Percentiles rank a stretch among this genome's conserved stretches.
phyloP scores from a whole-genome alignment of 37 sponge, comb jelly and placozoan species.

The Crambe crambe region DNA sequence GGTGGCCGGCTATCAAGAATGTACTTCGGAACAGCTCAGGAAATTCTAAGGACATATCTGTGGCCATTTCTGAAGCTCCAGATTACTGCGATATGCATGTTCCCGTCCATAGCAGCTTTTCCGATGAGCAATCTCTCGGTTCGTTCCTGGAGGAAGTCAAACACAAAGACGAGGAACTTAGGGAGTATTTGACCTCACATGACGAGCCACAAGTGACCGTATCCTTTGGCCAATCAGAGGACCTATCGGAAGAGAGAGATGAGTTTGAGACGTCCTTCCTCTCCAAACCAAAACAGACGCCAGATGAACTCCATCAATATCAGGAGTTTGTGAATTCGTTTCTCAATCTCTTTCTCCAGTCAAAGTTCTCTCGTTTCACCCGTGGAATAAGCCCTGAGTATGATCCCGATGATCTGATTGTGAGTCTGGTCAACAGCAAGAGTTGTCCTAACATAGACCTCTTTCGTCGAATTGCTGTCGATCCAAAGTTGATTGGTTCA shows the following conservation, averaged over 20 bases:
- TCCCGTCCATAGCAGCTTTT: neutral
- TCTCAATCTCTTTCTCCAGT: conserved; percentile 21
- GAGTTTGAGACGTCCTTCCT: neutral
- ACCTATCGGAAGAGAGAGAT: conserved; percentile 3
- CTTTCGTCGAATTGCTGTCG: conserved; percentile 23
- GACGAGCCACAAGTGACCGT: neutral
- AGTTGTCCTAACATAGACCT: conserved; percentile 9
- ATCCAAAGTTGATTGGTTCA: conserved; percentile 16
- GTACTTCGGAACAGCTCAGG: neutral
- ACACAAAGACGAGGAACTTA: neutral
- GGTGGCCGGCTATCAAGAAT: neutral
- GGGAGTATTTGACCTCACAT: neutral
- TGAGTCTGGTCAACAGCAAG: neutral
- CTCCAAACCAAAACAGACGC: neutral
- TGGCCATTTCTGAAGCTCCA: neutral
- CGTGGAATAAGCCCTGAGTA: neutral
- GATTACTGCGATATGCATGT: neutral
- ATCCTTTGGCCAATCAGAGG: neutral
- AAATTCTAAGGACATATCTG: neutral
- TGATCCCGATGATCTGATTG: conserved; percentile 7
- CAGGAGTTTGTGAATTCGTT: conserved; percentile 35
- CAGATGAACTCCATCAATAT: conserved; percentile 7
- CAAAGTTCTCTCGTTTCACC: neutral
- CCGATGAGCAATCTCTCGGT: neutral
- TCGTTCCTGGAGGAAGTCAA: conserved; percentile 1